Evolutionary conservation across 2,888 invertebrate species (phyloP).

Genomic region (Odontocolon sp.): DNA sequence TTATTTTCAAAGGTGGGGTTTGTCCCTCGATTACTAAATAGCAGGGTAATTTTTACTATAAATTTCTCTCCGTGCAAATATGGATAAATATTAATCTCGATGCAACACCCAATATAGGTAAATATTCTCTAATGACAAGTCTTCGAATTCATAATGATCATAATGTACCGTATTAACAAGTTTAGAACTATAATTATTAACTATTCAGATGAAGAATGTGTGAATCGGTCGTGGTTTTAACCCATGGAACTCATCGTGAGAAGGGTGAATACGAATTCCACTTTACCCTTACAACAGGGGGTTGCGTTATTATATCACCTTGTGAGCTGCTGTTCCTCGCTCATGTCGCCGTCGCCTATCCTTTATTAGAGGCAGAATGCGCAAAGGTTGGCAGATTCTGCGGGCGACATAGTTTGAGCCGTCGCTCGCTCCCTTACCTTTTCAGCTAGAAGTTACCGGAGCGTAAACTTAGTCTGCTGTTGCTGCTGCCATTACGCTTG

Average conservation of each 20-base stretch:
- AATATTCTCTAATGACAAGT: too few species aligned
- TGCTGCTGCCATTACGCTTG: constrained; percentile 4
- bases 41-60: too few species aligned
- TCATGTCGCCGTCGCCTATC: constrained; percentile 12
- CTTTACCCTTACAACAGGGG: not conserved
- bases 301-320: constrained; percentile 3
- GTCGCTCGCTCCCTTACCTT: constrained; percentile 22
- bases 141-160: too few species aligned
- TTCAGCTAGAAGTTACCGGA: constrained; percentile 46
- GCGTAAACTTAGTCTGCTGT: constrained; percentile 40
- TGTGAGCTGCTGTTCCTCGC: constrained; percentile 10
- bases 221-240: not conserved
- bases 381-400: constrained; percentile 32
- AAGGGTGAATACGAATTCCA: constrained; percentile 3
- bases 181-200: too few species aligned
- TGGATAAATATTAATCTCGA: too few species aligned
- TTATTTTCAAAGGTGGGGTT: too few species aligned
- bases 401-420: constrained; percentile 48
- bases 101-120: too few species aligned
- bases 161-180: too few species aligned
- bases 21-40: too few species aligned
- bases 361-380: constrained; percentile 45
- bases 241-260: not conserved
- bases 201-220: too few species aligned
- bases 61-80: too few species aligned